phyloP scores from a whole-genome alignment of 2,113 vertebrate genomes.

The Microtus richardsoni region DNA sequence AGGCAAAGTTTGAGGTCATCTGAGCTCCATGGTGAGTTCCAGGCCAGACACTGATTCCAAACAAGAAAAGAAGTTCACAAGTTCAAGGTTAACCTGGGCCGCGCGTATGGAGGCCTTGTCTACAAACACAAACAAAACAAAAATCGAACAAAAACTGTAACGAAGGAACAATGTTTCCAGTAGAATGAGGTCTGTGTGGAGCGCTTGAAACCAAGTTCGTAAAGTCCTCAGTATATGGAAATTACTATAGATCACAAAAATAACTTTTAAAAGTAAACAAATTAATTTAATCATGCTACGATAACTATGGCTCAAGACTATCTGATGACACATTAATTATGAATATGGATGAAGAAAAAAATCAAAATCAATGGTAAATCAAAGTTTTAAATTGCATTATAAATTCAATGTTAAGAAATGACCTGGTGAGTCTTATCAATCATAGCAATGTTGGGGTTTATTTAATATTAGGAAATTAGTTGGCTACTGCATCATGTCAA shows the following conservation, averaged over 20 bases:
- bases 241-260: neutral
- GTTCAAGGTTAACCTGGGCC: neutral
- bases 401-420: slow-evolving; percentile 26
- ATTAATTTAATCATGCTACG: neutral
- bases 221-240: neutral
- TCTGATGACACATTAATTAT: neutral
- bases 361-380: slow-evolving; percentile 36
- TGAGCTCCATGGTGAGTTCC: neutral
- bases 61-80: neutral
- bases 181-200: neutral
- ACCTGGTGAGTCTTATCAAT: neutral
- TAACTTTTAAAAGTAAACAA: neutral
- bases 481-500: neutral
- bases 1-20: neutral
- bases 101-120: too few species aligned
- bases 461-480: neutral
- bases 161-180: neutral
- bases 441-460: neutral
- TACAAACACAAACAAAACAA: too few species aligned
- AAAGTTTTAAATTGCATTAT: slow-evolving; percentile 23
- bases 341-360: slow-evolving; percentile 6
- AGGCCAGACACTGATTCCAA: neutral
- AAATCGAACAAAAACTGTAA: neutral
- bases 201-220: neutral
- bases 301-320: neutral